Percentiles rank a stretch among this genome's conserved stretches.
Evolutionary conservation across 2,888 invertebrate genomes (phyloP).

Genomic region (Tethea ocularis): DNA sequence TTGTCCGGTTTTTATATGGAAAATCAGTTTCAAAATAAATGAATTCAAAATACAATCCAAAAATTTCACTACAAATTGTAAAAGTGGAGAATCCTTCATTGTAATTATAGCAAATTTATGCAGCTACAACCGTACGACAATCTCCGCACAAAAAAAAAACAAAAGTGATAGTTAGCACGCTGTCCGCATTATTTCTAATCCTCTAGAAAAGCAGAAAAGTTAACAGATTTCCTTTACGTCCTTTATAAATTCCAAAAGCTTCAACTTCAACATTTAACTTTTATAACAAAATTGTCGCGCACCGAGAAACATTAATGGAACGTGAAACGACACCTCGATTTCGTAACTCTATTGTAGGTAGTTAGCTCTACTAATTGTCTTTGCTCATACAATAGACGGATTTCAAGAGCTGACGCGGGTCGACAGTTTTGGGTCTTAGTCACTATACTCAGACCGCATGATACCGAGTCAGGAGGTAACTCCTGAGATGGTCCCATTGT

Average conservation of each 20-base stretch:
- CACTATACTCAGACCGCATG: conserved; percentile 7
- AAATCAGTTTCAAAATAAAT: too few relatives aligned
- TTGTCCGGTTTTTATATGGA: too few relatives aligned
- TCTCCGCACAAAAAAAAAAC: too few relatives aligned
- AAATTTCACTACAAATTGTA: too few relatives aligned
- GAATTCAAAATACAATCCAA: too few relatives aligned
- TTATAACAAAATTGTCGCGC: conserved; percentile 17
- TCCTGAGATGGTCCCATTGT: too few relatives aligned
- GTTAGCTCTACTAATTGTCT: neutral
- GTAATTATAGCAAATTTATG: too few relatives aligned
- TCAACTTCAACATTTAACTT: conserved; percentile 20
- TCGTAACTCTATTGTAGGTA: neutral
- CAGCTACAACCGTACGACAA: too few relatives aligned
- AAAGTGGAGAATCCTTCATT: too few relatives aligned
- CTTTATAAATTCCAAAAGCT: conserved; percentile 12
- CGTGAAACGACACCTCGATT: conserved; percentile 15
- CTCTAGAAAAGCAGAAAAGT: neutral
- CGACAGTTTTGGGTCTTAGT: too few relatives aligned
- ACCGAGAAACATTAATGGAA: conserved; percentile 16
- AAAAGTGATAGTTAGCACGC: neutral
- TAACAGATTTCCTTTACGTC: neutral
- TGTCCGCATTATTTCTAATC: neutral
- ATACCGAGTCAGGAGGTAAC: too few relatives aligned
- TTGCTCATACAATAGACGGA: conserved; percentile 1
- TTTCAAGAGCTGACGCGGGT: neutral